Conservation (phyloP, 1,140 invertebrate genomes). For the Habropoda laboriosa region DNA sequence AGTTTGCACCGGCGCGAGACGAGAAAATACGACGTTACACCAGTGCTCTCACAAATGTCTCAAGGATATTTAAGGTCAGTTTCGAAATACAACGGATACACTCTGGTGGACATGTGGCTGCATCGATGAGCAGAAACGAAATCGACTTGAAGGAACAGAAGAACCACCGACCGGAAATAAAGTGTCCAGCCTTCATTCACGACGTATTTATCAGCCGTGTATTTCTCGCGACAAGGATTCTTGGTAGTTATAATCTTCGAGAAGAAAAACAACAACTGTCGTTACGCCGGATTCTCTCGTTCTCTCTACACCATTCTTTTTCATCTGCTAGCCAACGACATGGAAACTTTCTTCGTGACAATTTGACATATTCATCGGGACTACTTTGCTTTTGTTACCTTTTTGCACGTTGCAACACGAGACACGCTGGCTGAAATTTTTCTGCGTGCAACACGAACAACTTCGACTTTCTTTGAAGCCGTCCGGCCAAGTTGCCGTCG, state of each 20-base stretch:
- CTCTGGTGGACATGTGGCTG: neutral
- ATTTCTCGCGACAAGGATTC: neutral
- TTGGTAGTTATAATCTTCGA: neutral
- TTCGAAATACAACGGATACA: neutral
- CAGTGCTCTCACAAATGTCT: conserved; percentile 4
- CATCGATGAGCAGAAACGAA: neutral
- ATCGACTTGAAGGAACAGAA: neutral
- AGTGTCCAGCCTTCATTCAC: too few species aligned
- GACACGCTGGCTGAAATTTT: neutral
- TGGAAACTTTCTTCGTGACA: conserved; percentile 56
- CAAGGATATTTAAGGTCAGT: neutral
- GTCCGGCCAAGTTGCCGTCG: conserved; percentile 17
- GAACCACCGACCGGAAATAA: neutral
- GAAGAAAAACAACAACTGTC: neutral
- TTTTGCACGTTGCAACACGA: conserved; percentile 16
- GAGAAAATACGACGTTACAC: too few species aligned
- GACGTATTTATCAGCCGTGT: neutral
- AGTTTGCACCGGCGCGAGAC: too few species aligned
- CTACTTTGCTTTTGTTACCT: conserved; percentile 39
- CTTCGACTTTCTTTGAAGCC: conserved; percentile 25
- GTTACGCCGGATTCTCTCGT: neutral
- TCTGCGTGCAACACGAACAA: neutral
- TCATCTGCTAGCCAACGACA: conserved; percentile 48
- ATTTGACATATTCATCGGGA: conserved; percentile 45
- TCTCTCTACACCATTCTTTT: conserved; percentile 14